These are phyloP conservation scores for Neolamprologus sp. DNA, from an alignment of 2,113 vertebrate genomes.

Conservation along the genomic window DNA sequence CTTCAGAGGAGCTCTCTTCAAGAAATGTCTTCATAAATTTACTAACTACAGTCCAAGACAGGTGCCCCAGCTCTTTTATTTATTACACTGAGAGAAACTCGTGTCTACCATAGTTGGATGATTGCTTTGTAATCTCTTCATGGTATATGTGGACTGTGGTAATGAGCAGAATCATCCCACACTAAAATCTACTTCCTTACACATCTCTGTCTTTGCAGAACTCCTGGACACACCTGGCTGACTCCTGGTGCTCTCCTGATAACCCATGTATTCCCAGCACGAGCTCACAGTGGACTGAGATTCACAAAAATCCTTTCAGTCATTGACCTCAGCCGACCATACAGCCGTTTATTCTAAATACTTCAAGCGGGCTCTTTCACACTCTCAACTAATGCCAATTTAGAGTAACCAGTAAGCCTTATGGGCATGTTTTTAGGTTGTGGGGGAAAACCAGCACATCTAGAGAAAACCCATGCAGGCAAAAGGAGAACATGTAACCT, in stretches of 20 bases:
- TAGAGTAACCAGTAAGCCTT: not conserved
- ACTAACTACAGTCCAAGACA: not conserved
- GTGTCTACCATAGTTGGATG: not conserved
- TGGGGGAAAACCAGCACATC: not conserved
- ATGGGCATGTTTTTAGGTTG: not conserved
- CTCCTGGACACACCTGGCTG: not conserved
- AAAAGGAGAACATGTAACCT: not conserved
- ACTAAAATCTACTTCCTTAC: not conserved
- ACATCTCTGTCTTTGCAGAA: not conserved
- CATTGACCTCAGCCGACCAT: not conserved
- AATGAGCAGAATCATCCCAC: not conserved
- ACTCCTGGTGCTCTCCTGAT: not conserved
- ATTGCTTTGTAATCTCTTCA: not conserved
- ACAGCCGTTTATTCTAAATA: not conserved
- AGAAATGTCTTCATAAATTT: not conserved
- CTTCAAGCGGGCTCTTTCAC: not conserved
- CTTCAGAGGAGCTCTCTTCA: not conserved
- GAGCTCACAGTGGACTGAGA: not conserved
- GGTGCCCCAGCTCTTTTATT: accelerated
- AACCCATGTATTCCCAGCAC: accelerated
- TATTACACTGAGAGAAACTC: not conserved
- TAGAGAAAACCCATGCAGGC: not conserved
- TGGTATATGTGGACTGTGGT: not conserved
- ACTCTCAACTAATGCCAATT: not conserved
- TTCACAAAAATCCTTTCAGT: not conserved